These are phyloP conservation scores for Eupleurogrammus muticus DNA, from an alignment of 2,797 vertebrate species.

Conservation along the genomic window DNA sequence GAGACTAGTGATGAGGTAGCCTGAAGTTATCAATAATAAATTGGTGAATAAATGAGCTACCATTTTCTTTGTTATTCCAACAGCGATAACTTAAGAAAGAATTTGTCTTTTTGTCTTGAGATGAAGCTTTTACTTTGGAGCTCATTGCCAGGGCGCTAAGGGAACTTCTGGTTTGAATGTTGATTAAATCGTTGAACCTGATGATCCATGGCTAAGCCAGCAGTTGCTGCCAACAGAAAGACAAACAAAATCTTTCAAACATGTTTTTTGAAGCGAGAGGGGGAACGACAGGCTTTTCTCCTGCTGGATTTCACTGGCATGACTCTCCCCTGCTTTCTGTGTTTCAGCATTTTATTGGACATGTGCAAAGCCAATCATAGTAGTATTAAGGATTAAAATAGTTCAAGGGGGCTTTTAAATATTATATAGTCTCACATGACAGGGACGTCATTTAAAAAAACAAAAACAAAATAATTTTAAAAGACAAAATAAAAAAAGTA, in stretches of 20 bases:
- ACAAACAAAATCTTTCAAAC: neutral
- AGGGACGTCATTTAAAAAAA: too few species aligned
- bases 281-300: neutral
- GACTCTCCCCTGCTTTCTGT: neutral
- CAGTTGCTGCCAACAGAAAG: too few species aligned
- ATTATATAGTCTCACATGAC: too few species aligned
- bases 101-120: too few species aligned
- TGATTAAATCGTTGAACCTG: constrained; percentile 32
- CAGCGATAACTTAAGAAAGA: neutral
- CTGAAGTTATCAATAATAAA: constrained; percentile 13
- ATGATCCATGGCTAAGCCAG: constrained; percentile 3
- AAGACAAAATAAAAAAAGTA: too few species aligned
- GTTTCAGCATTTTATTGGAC: constrained; percentile 11
- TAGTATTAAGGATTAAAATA: neutral
- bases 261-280: neutral
- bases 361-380: constrained; percentile 1
- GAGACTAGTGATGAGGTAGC: constrained; percentile 2
- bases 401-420: neutral
- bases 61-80: constrained; percentile 11
- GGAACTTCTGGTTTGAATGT: constrained; percentile 1
- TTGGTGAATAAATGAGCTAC: neutral
- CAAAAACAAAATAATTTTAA: too few species aligned
- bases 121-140: neutral
- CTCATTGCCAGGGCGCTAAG: neutral
- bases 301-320: neutral